These are phyloP conservation scores for Sebastes minor DNA, from an alignment of 2,797 vertebrate genomes.

Conservation along the genomic window DNA sequence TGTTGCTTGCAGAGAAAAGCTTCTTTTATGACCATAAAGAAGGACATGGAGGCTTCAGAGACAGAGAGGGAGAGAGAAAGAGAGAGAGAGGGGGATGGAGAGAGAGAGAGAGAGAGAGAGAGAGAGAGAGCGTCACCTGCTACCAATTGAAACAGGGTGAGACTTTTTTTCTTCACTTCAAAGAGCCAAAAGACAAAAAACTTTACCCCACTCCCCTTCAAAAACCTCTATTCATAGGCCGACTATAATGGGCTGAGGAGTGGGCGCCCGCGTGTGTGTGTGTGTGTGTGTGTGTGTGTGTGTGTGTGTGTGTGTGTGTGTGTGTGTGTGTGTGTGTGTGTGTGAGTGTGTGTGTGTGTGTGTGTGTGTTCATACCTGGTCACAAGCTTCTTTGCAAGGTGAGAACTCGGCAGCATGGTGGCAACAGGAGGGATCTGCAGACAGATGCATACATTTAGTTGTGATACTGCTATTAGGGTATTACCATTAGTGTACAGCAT, in stretches of 20 bases:
- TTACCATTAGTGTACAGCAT: background rate
- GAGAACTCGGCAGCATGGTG: conserved; percentile 89
- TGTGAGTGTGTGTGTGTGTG: background rate
- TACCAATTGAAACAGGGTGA: conserved; percentile 45
- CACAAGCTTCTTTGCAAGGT: conserved; percentile 94
- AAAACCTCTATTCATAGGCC: conserved; percentile 48
- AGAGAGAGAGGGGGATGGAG: background rate
- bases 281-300: background rate
- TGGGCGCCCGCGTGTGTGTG: background rate
- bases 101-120: background rate
- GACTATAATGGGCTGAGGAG: conserved; percentile 17
- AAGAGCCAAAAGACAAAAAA: conserved; percentile 46
- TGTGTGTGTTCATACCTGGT: conserved; percentile 86
- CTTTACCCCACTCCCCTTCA: conserved; percentile 46
- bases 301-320: background rate
- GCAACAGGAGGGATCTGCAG: conserved; percentile 89
- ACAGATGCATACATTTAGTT: conserved; percentile 8
- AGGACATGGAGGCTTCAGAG: background rate
- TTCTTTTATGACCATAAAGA: conserved; percentile 28
- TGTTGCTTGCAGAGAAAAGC: conserved; percentile 28
- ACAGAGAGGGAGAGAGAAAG: background rate
- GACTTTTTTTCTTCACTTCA: conserved; percentile 55
- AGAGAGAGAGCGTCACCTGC: conserved; percentile 43
- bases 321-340: conserved; percentile 12
- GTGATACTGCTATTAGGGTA: background rate